These are phyloP conservation scores for Drosophila pseudotakahashii DNA, from an alignment of 2,888 invertebrate genomes.

Conservation along the genomic window DNA sequence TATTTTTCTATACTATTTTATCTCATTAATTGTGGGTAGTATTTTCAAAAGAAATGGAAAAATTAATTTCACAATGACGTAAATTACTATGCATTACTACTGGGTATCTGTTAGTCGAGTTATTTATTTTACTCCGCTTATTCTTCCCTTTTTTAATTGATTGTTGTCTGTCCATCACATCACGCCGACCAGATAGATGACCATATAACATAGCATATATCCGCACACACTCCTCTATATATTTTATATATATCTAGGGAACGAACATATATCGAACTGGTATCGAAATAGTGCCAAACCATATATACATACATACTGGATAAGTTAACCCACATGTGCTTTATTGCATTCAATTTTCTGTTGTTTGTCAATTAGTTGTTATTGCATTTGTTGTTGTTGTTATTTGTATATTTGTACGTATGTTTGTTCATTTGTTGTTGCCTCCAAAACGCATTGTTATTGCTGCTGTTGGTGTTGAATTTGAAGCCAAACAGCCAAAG, in stretches of 20 bases:
- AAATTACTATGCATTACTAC: no score
- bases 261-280: background rate
- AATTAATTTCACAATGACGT: no score
- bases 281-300: background rate
- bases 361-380: conserved; percentile 75
- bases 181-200: conserved; percentile 64
- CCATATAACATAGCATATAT: conserved; percentile 28
- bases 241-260: background rate
- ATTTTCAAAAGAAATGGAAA: no score
- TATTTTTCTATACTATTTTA: no score
- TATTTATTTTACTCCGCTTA: background rate
- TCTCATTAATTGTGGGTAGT: no score
- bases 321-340: conserved; percentile 54
- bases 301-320: background rate
- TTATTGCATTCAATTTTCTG: conserved; percentile 78
- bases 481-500: conserved; percentile 69
- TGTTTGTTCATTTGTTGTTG: conserved; percentile 27
- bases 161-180: conserved; percentile 79
- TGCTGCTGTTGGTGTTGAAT: conserved; percentile 45
- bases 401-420: background rate
- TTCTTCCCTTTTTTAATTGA: conserved; percentile 61
- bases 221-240: background rate
- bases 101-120: background rate
- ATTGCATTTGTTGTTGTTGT: conserved; percentile 37
- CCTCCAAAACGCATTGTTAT: conserved; percentile 34